phyloP scores from a whole-genome alignment of 1,140 invertebrate genomes.

The Potamilus streckersoni region DNA sequence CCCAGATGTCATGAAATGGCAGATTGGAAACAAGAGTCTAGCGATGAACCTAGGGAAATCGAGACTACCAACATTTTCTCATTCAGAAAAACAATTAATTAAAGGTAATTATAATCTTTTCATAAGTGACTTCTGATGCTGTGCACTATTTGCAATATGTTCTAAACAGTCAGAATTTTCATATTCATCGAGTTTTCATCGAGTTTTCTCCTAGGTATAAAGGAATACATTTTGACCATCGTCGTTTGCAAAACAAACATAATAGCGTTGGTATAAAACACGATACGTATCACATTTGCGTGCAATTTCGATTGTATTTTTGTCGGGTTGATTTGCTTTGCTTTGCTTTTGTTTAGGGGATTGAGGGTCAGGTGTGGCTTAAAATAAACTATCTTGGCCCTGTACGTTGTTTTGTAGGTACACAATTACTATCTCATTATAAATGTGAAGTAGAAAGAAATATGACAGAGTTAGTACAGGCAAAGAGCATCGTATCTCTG shows the following conservation, averaged over 20 bases:
- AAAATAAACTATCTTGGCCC: too few relatives aligned
- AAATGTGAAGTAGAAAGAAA: too few relatives aligned
- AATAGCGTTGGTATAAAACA: background rate
- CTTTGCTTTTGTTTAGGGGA: too few relatives aligned
- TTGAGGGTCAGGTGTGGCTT: too few relatives aligned
- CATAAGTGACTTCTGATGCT: background rate
- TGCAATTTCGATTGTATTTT: background rate
- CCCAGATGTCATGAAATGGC: slow-evolving; percentile 56
- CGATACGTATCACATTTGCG: background rate
- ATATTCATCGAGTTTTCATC: too few relatives aligned
- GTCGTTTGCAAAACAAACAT: background rate
- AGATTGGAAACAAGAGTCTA: slow-evolving; percentile 35
- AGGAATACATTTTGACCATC: background rate
- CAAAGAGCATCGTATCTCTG: too few relatives aligned
- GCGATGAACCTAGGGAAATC: slow-evolving; percentile 34
- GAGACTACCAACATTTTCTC: slow-evolving; percentile 43
- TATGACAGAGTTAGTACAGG: too few relatives aligned
- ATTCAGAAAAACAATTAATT: slow-evolving; percentile 27
- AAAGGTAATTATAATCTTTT: slow-evolving; percentile 28
- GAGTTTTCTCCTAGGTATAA: too few relatives aligned
- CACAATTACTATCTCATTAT: too few relatives aligned
- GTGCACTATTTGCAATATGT: background rate
- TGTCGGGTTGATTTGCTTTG: too few relatives aligned
- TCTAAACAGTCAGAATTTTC: background rate
- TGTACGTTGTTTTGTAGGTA: too few relatives aligned